Base-by-base conservation (phyloP, 2,113 vertebrate species). In the Zapus hudsonius region DNA sequence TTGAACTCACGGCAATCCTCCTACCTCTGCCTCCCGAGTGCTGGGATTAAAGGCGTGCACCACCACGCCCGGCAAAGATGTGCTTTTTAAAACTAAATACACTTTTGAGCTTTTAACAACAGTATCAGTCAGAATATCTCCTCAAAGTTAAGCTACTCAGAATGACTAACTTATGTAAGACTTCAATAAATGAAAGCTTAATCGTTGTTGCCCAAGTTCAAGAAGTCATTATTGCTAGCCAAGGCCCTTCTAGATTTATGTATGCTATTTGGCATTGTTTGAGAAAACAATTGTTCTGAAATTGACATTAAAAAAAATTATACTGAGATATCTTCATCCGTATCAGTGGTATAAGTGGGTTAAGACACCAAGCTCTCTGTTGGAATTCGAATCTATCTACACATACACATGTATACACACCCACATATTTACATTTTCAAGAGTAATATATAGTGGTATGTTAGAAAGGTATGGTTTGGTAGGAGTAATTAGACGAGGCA, bases 391-490 rank as follows among this genome's bases (percentile, higher is more conserved):
- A n/a, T 12, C 52, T 12, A 10, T 52, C 52, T 52, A 52, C 16
- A 12, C 11, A 52, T 13, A 52, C 52, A 52, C 47, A 47, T 12
- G 12, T 12, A 33, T 12, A 31, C 31, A 64, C 27, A 64, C 31
- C 15, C 66, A 69, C 44, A 47, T 94, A 95, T 80, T 92, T 73
- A 96, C 1, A 23, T 85, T 96, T 95, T 94, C 94, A 90, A 94
- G 96, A 79, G 4, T 55, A 97, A 1, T 85, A 94, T 96, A 91
- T 95, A 75, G 94, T 95, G 87, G 81, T 94, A 92, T 94, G 7
- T 86, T 90, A 89, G 93, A 94, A 80, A 17, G 70, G 92, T 90
- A 82, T 73, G 91, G 89, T 96, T 95, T 89, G 91, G 79, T 96
- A 90, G 95, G 91, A 96, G 78, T 87, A 76, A 91, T 86, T 74